Percentiles rank a stretch among this genome's conserved stretches.
Evolutionary conservation across 2,888 invertebrate genomes (phyloP).

Genomic region (Synergus umbraculus): DNA sequence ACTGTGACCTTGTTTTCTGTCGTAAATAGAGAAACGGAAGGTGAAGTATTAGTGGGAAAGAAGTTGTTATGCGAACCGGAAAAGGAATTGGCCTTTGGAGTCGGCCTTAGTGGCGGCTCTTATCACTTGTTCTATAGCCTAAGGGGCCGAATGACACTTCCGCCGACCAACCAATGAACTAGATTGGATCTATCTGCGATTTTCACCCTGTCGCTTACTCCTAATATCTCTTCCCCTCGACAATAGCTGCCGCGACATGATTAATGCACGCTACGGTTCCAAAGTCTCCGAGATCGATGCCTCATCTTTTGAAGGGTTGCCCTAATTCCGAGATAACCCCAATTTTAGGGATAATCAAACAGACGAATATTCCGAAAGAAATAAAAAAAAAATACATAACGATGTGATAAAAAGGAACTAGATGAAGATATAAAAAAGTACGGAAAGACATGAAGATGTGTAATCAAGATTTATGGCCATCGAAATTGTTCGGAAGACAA

Average conservation of each 20-base stretch:
- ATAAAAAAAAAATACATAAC: background rate
- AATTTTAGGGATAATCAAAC: conserved; percentile 6
- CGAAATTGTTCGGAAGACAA: background rate
- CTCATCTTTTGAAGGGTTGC: conserved; percentile 25
- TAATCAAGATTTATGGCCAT: background rate
- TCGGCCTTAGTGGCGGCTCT: conserved; percentile 10
- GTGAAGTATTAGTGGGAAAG: background rate
- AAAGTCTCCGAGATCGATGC: conserved; percentile 16
- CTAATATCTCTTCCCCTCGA: conserved; percentile 28
- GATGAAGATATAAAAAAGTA: background rate
- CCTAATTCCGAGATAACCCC: conserved; percentile 22
- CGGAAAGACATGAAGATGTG: background rate
- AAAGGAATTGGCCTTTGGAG: background rate
- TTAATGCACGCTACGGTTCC: background rate
- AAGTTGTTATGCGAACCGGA: background rate
- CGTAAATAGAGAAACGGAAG: background rate
- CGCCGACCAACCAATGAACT: conserved; percentile 37
- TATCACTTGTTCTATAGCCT: conserved; percentile 25
- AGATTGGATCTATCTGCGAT: conserved; percentile 40
- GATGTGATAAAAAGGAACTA: background rate
- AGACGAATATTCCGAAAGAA: background rate
- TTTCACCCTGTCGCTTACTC: conserved; percentile 33
- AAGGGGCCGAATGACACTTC: conserved; percentile 38
- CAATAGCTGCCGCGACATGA: conserved; percentile 10
- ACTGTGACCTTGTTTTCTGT: background rate